Percentiles rank a stretch among this genome's conserved stretches.
Conservation (phyloP, 2,888 invertebrate genomes). For the Dyspetes luteomarginatus region DNA sequence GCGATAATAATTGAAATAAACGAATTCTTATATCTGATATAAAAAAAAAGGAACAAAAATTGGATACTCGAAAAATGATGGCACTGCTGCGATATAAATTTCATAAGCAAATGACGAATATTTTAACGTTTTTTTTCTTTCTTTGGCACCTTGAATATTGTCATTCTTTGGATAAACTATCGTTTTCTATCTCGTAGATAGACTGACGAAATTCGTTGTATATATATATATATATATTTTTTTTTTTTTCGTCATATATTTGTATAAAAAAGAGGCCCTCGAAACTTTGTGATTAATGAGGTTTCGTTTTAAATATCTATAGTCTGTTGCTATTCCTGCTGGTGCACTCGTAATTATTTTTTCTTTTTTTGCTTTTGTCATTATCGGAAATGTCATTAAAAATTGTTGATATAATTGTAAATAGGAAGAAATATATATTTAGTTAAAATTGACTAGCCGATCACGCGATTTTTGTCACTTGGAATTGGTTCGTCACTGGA, state of each 20-base stretch:
- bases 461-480: conserved; percentile 61
- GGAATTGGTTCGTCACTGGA: conserved; percentile 55
- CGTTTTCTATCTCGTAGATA: conserved; percentile 36
- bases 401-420: background rate
- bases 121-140: background rate
- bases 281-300: conserved; percentile 6
- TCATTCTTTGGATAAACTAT: conserved; percentile 28
- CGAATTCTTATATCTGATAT: conserved; percentile 45
- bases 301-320: conserved; percentile 29
- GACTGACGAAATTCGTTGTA: conserved; percentile 23
- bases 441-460: conserved; percentile 49
- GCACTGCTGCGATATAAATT: conserved; percentile 27
- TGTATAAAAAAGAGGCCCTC: conserved; percentile 47
- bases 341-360: conserved; percentile 7
- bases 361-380: background rate
- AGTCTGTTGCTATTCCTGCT: conserved; percentile 24
- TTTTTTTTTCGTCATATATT: conserved; percentile 34
- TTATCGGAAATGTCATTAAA: background rate
- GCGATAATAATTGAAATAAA: conserved; percentile 50
- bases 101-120: background rate
- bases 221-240: background rate
- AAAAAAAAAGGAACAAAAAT: conserved; percentile 39
- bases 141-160: conserved; percentile 48
- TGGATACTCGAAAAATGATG: conserved; percentile 40
- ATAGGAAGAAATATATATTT: conserved; percentile 1